These are phyloP conservation scores for Drosophila tani DNA, from an alignment of 1,140 invertebrate species.

Conservation along the genomic window DNA sequence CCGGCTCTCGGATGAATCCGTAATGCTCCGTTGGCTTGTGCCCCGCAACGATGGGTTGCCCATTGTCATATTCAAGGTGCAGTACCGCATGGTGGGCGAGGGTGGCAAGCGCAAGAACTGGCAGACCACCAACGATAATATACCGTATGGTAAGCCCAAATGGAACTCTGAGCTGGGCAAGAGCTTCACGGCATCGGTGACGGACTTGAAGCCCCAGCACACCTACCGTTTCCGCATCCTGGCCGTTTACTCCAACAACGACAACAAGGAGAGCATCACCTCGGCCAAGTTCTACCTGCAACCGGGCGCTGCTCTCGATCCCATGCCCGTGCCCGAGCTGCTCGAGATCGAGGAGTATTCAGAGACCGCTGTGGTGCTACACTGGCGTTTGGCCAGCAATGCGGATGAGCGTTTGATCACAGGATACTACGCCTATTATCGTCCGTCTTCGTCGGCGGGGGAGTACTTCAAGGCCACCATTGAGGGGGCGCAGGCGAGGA, in stretches of 20 bases:
- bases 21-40: constrained; percentile 96
- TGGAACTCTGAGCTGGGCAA: constrained; percentile 87
- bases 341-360: constrained; percentile 90
- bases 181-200: constrained; percentile 86
- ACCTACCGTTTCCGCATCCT: constrained; percentile 94
- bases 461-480: constrained; percentile 94
- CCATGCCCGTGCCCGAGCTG: constrained; percentile 90
- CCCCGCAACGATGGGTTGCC: constrained; percentile 91
- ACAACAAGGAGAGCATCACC: constrained; percentile 94
- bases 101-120: constrained; percentile 87
- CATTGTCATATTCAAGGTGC: constrained; percentile 95
- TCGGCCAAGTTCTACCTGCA: constrained; percentile 92
- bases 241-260: constrained; percentile 97
- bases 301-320: constrained; percentile 87
- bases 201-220: constrained; percentile 89
- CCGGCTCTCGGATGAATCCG: constrained; percentile 93
- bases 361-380: constrained; percentile 89
- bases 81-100: constrained; percentile 71
- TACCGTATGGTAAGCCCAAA: constrained; percentile 87
- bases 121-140: constrained; percentile 94
- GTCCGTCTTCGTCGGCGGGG: constrained; percentile 91
- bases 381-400: constrained; percentile 86
- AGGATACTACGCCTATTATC: constrained; percentile 96
- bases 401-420: constrained; percentile 59
- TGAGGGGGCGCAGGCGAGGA: constrained; percentile 88